Percentiles rank a stretch among this genome's conserved stretches.
Conservation (phyloP, 2,888 invertebrate species). For the Amiota mariae region DNA sequence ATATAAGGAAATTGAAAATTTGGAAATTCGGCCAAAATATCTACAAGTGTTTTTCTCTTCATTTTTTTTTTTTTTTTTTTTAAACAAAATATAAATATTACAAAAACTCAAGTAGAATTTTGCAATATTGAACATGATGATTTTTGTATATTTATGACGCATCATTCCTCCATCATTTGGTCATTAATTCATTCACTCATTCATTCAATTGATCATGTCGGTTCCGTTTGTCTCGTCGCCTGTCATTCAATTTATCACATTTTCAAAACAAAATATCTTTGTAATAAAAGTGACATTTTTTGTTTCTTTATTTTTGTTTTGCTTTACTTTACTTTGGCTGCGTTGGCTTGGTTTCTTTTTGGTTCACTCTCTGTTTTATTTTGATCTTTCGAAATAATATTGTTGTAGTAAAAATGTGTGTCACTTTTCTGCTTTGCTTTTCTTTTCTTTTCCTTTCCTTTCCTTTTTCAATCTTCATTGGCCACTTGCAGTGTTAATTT, state of each 20-base stretch:
- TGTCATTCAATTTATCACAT: conserved; percentile 33
- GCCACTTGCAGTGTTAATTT: conserved; percentile 21
- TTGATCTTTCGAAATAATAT: conserved; percentile 6
- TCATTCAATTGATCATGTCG: not conserved
- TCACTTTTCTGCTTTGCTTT: not conserved
- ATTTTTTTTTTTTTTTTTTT: too few species aligned
- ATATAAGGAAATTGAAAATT: not conserved
- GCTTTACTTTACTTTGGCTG: too few species aligned
- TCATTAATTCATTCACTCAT: not conserved
- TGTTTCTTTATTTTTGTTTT: conserved; percentile 3
- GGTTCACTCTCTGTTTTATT: conserved; percentile 1
- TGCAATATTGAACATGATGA: not conserved
- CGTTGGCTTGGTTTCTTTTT: not conserved
- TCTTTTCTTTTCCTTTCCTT: too few species aligned
- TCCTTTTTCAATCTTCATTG: not conserved
- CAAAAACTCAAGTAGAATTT: not conserved
- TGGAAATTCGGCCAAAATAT: not conserved
- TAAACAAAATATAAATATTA: not conserved
- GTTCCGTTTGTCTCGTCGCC: not conserved
- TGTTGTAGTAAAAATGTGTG: conserved; percentile 10
- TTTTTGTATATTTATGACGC: conserved; percentile 10
- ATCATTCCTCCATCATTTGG: not conserved
- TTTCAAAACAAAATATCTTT: conserved; percentile 19
- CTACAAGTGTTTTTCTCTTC: not conserved
- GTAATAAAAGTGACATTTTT: conserved; percentile 24